Evolutionary conservation across 2,797 vertebrate genomes (phyloP).

Genomic region (Amazona ochrocephala): DNA sequence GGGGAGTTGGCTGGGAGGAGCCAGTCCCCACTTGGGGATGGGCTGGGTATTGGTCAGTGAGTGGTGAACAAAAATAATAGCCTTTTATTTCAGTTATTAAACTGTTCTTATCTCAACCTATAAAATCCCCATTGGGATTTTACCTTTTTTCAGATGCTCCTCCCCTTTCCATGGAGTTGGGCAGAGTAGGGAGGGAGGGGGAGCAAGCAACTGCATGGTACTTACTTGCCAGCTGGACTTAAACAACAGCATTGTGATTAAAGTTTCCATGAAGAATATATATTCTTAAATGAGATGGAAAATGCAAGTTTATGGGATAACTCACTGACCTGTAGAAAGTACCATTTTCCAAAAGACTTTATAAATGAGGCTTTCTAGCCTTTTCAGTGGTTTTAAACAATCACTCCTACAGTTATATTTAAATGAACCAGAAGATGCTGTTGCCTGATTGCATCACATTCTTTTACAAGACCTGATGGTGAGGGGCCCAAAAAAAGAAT

Average conservation of each 20-base stretch:
- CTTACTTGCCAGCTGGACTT: not conserved
- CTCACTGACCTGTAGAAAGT: not conserved
- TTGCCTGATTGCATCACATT: not conserved
- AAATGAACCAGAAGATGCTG: not conserved
- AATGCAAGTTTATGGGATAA: not conserved
- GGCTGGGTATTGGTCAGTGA: not conserved
- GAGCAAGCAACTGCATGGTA: not conserved
- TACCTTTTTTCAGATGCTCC: not conserved
- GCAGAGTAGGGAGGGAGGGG: not conserved
- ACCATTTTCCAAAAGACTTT: not conserved
- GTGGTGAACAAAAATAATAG: not conserved
- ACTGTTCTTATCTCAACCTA: not conserved
- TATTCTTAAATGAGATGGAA: not conserved
- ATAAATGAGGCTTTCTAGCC: not conserved
- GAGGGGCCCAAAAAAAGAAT: rapidly evolving
- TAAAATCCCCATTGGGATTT: not conserved
- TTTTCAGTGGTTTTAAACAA: not conserved
- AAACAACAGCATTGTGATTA: not conserved
- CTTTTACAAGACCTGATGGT: not conserved
- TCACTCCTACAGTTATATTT: not conserved
- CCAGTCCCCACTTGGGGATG: not conserved
- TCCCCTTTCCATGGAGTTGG: not conserved
- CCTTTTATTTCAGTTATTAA: not conserved
- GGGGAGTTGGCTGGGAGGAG: not conserved
- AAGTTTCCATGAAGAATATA: not conserved